These are phyloP conservation scores for Drosophila tristis DNA, from an alignment of 1,140 invertebrate species.

Conservation along the genomic window DNA sequence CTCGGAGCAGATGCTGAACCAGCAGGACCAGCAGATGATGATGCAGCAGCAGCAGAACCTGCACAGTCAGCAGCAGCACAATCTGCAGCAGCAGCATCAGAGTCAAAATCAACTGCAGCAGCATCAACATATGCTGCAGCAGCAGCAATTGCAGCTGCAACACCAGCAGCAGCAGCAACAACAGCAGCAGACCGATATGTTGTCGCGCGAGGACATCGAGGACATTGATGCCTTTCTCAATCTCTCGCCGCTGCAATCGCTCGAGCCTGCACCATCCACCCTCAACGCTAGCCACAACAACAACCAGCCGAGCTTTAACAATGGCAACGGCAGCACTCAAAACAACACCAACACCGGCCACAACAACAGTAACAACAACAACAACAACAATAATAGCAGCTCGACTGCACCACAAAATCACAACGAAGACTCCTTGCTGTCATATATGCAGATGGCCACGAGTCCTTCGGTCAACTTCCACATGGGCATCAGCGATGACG, in stretches of 20 bases:
- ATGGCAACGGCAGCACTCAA: constrained; percentile 44
- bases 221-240: constrained; percentile 78
- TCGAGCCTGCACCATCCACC: constrained; percentile 49
- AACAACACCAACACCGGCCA: constrained; percentile 17
- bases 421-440: constrained; percentile 75
- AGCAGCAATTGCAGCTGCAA: constrained; percentile 34
- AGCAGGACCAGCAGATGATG: constrained; percentile 78
- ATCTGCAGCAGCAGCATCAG: constrained; percentile 58
- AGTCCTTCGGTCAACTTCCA: constrained; percentile 75
- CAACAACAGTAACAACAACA: constrained; percentile 53
- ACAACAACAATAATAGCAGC: constrained; percentile 50
- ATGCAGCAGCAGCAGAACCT: constrained; percentile 77
- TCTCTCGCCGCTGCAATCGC: constrained; percentile 67
- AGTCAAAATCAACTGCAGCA: constrained; percentile 51
- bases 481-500: constrained; percentile 79
- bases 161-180: constrained; percentile 41
- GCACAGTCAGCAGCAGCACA: constrained; percentile 70
- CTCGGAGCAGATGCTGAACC: constrained; percentile 70
- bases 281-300: constrained; percentile 29
- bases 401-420: constrained; percentile 59
- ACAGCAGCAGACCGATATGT: constrained; percentile 40
- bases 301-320: constrained; percentile 37
- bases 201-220: constrained; percentile 69
- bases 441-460: constrained; percentile 80
- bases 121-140: constrained; percentile 40